Evolutionary conservation across 2,797 vertebrate genomes (phyloP).

Genomic region (Acrossocheilus wenchowensis): DNA sequence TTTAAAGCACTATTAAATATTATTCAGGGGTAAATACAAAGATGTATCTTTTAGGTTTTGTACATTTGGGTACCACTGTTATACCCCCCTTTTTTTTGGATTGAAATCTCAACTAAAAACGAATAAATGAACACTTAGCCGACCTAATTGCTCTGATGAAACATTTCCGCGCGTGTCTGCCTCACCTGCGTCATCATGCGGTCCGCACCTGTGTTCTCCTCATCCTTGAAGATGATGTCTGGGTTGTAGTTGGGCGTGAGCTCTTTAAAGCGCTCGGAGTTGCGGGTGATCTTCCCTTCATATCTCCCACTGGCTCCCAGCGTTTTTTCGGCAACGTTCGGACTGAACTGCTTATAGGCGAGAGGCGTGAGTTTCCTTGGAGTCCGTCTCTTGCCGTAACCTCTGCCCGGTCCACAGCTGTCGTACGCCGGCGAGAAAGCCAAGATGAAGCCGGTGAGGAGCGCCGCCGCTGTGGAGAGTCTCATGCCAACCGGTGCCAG

Average conservation of each 20-base stretch:
- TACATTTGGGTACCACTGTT: background rate
- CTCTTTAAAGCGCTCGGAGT: slow-evolving; percentile 94
- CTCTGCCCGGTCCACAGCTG: slow-evolving; percentile 90
- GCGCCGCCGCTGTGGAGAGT: slow-evolving; percentile 79
- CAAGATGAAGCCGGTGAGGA: slow-evolving; percentile 82
- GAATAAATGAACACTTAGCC: background rate
- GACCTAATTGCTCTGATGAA: background rate
- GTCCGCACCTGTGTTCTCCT: slow-evolving; percentile 94
- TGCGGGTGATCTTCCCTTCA: slow-evolving; percentile 91
- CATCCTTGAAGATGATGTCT: slow-evolving; percentile 98
- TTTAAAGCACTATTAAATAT: background rate
- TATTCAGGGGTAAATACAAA: background rate
- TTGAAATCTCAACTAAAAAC: background rate
- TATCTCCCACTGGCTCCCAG: slow-evolving; percentile 92
- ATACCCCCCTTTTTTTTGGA: background rate
- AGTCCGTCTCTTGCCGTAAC: slow-evolving; percentile 89
- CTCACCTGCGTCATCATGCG: slow-evolving; percentile 94
- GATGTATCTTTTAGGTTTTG: background rate
- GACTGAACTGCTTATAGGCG: slow-evolving; percentile 93
- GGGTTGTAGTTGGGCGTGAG: slow-evolving; percentile 96
- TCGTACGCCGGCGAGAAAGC: slow-evolving; percentile 80
- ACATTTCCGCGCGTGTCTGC: background rate
- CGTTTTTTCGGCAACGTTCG: slow-evolving; percentile 95
- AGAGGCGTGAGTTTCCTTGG: slow-evolving; percentile 91
- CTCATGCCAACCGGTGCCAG: slow-evolving; percentile 74